Conservation (phyloP, 1,140 invertebrate species). For the Neuroterus valhalla region DNA sequence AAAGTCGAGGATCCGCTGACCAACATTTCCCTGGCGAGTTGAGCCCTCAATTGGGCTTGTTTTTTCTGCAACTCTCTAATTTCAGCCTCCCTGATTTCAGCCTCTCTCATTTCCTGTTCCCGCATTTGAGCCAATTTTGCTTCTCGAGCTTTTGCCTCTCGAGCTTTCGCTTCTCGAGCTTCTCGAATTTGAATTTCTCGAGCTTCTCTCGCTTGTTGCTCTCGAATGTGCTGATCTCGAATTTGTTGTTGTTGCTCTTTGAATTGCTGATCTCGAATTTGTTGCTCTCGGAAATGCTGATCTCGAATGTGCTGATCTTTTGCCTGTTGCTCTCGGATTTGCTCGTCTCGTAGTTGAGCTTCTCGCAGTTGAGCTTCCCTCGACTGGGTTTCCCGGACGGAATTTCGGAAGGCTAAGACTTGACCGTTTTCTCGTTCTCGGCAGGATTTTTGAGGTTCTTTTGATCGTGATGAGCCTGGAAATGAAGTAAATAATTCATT, state of each 20-base stretch:
- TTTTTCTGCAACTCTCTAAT: conserved; percentile 9
- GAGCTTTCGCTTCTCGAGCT: not conserved
- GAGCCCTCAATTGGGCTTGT: not conserved
- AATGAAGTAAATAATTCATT: not conserved
- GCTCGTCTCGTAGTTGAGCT: not conserved
- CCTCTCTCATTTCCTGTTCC: not conserved
- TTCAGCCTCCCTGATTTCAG: not conserved
- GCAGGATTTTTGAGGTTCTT: not conserved
- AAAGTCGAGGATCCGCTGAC: conserved; percentile 12
- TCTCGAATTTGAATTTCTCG: not conserved
- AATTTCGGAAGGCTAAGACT: not conserved
- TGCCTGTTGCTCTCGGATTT: conserved; percentile 7
- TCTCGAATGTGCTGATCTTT: not conserved
- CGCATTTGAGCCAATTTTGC: not conserved
- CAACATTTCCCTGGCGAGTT: conserved; percentile 13
- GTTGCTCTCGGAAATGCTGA: not conserved
- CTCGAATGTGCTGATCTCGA: not conserved
- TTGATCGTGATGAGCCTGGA: not conserved
- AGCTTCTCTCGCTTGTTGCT: not conserved
- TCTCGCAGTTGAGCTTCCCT: conserved; percentile 8
- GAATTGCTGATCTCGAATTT: not conserved
- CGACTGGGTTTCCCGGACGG: not conserved
- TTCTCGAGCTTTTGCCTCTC: not conserved
- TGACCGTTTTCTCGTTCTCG: conserved; percentile 19
- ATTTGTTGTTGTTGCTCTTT: not conserved